Base-by-base conservation (phyloP, 1,140 invertebrate species). In the Caenorhabditis latens region DNA sequence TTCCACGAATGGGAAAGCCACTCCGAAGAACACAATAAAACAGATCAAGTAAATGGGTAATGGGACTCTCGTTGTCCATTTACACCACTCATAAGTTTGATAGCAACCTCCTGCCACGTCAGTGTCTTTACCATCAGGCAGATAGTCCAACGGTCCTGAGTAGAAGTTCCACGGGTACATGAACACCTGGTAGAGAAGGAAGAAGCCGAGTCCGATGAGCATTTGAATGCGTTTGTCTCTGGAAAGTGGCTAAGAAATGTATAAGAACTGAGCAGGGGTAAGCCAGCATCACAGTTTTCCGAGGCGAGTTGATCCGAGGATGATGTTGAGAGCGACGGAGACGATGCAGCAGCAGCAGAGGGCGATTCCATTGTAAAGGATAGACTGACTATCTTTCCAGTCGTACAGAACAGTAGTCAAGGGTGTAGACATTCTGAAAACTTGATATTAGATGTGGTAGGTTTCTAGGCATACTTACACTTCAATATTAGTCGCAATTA, bases 181-280 rank as follows among this genome's bases (percentile, higher is more conserved):
- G 53, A 88, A 55, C 40, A 89, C 32, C 24, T 89, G 88, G 46
- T 86, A 89, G 16, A 83, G 46, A 24, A 87, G 32, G 58, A 89
- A 89, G 42, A 85, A 43, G 0, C 65, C 61, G 2, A 89, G 83
- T 42, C 88, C 88, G 67, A 89, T 87, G 24, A 88, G 50, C 40
- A 89, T 89, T 58, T 86, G 88, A 21, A 67, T 85, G 9, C 88
- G 67, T 55, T 89, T 89, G 84, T 89, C 87, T 46, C 85, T 86
- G 63, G 55, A 86, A 65, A 86, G 40, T 58, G 50, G 32, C 43
- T 82, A 61, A 55, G 19, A 48, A 42, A 21, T 58, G 24, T 75
- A 85, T 55, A 67, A 65, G 84, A 67, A 58, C 82, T 84, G 57
- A 57, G 19, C 40, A 46, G 84, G 43, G 40, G 3, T 8, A 43